A percentile compares a stretch with the other conserved stretches of the same genome.
phyloP scores from a whole-genome alignment of 2,113 vertebrate genomes.

The Eupsittula cactorum region DNA sequence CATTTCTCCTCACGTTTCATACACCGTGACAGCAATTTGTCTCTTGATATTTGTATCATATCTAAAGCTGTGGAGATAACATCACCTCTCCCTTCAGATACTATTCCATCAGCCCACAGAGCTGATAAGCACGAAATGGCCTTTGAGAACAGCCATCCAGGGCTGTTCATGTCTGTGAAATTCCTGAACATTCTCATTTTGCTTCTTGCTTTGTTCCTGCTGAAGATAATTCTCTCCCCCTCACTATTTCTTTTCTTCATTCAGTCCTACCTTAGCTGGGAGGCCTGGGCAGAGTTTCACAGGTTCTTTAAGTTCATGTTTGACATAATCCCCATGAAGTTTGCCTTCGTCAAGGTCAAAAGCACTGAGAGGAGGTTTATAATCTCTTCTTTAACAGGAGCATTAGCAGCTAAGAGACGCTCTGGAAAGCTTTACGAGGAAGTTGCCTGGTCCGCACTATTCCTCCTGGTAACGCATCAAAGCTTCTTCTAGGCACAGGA shows the following conservation, averaged over 20 bases:
- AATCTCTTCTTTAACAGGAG: not conserved
- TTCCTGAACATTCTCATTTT: not conserved
- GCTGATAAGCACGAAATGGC: not conserved
- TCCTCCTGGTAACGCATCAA: not conserved
- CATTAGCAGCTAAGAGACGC: not conserved
- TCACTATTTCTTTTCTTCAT: not conserved
- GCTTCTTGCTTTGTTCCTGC: not conserved
- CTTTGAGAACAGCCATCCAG: not conserved
- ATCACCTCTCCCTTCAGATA: not conserved
- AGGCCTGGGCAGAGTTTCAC: not conserved
- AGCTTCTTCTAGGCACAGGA: not conserved
- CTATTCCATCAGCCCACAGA: not conserved
- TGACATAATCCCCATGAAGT: not conserved
- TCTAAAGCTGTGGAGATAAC: not conserved
- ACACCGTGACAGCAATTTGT: not conserved
- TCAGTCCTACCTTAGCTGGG: not conserved
- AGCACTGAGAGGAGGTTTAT: not conserved
- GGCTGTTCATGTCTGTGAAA: not conserved
- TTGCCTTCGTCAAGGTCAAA: constrained; percentile 1
- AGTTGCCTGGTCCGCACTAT: not conserved
- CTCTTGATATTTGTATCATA: not conserved
- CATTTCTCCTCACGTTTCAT: not conserved
- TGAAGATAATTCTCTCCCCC: not conserved
- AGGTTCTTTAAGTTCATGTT: not conserved
- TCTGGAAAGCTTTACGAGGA: not conserved